Conservation (phyloP, 2,113 vertebrate genomes). For the Ailurus styani region DNA sequence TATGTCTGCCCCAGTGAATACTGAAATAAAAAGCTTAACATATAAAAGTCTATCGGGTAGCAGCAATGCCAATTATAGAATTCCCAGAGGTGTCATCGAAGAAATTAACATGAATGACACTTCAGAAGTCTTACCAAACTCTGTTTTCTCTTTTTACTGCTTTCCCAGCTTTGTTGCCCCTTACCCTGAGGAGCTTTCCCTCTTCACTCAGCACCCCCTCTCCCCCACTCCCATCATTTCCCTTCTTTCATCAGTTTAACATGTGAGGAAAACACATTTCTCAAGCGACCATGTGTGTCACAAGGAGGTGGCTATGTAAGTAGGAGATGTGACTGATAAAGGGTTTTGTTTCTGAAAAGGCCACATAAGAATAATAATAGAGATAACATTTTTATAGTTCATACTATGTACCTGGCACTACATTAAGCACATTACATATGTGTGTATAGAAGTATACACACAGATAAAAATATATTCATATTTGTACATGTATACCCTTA, state of each 20-base stretch:
- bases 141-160: neutral
- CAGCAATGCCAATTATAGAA: neutral
- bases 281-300: neutral
- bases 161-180: neutral
- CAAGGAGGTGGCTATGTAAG: neutral
- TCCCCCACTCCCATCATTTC: neutral
- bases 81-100: neutral
- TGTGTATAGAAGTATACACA: neutral
- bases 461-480: neutral
- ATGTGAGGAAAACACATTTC: neutral
- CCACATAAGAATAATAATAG: neutral
- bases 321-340: neutral
- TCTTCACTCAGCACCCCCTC: neutral
- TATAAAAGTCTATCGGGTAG: neutral
- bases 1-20: neutral
- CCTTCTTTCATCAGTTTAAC: neutral
- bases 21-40: neutral
- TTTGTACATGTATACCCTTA: neutral
- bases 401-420: neutral
- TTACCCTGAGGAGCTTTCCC: neutral
- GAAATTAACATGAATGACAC: neutral
- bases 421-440: neutral
- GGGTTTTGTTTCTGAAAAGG: neutral
- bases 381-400: constrained; percentile 9
- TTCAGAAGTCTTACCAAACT: constrained; percentile 5